These are phyloP conservation scores for Scaptomyza polygonia DNA, from an alignment of 2,888 invertebrate genomes.

Conservation along the genomic window DNA sequence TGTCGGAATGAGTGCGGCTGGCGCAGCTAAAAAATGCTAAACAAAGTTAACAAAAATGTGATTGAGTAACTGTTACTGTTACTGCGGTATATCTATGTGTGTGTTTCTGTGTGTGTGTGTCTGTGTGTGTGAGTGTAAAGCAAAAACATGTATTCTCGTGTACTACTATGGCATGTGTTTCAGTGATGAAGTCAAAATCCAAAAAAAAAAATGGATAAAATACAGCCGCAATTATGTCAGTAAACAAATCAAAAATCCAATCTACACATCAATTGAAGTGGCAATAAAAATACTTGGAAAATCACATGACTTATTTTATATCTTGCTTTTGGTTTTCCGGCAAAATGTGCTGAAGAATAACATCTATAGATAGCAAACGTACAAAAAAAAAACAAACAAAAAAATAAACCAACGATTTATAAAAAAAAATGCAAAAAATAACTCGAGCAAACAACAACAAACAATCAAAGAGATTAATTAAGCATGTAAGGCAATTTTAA, in stretches of 20 bases:
- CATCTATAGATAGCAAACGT: slow-evolving; percentile 21
- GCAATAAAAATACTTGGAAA: slow-evolving; percentile 57
- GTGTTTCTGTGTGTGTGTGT: neutral
- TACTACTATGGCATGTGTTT: slow-evolving; percentile 33
- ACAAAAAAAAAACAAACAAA: slow-evolving; percentile 7
- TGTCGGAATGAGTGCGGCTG: slow-evolving; percentile 66
- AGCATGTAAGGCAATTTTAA: neutral
- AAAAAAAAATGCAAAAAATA: slow-evolving; percentile 19
- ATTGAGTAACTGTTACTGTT: slow-evolving; percentile 45
- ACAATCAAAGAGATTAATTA: slow-evolving; percentile 25
- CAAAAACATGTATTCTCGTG: slow-evolving; percentile 32
- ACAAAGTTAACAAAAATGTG: slow-evolving; percentile 63
- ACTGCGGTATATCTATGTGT: slow-evolving; percentile 38
- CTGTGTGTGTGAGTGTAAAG: slow-evolving; percentile 6
- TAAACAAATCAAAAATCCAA: slow-evolving; percentile 62
- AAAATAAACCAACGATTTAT: slow-evolving; percentile 10
- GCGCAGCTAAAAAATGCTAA: slow-evolving; percentile 65
- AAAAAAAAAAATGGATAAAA: slow-evolving; percentile 38
- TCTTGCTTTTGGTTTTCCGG: too few relatives aligned
- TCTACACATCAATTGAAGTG: slow-evolving; percentile 75
- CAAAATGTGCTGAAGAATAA: slow-evolving; percentile 44
- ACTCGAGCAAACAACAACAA: slow-evolving; percentile 49
- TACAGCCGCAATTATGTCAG: slow-evolving; percentile 49
- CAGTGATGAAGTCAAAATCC: slow-evolving; percentile 41
- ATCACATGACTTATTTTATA: slow-evolving; percentile 27